These are phyloP conservation scores for Gymnarchus niloticus DNA, from an alignment of 2,113 vertebrate species.

Conservation along the genomic window DNA sequence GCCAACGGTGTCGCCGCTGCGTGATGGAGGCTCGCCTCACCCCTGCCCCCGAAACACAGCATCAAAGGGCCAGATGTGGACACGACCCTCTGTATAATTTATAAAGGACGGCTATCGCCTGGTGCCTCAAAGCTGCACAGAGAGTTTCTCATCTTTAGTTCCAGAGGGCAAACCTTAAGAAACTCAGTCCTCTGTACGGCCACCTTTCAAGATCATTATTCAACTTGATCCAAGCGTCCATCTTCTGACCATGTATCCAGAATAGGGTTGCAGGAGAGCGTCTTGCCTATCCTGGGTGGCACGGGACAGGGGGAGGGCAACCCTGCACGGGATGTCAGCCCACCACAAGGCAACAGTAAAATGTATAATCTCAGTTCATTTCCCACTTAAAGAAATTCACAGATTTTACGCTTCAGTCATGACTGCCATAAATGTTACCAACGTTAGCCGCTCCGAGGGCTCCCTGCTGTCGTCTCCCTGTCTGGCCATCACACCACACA, in stretches of 20 bases:
- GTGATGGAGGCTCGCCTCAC: conserved; percentile 46
- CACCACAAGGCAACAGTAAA: too few species aligned
- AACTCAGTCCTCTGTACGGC: not conserved
- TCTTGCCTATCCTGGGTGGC: not conserved
- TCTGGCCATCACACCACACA: too few species aligned
- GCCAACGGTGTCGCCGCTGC: conserved; percentile 42
- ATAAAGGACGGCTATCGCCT: not conserved
- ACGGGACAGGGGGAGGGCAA: not conserved
- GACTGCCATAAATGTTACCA: too few species aligned
- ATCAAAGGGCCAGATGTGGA: not conserved
- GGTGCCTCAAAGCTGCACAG: not conserved
- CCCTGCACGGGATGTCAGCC: too few species aligned
- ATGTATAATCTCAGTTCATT: too few species aligned
- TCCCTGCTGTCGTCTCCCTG: too few species aligned
- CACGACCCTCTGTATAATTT: conserved; percentile 1
- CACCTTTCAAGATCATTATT: not conserved
- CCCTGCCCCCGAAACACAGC: conserved; percentile 30
- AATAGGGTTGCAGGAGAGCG: not conserved
- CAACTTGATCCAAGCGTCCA: not conserved
- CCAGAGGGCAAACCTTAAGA: not conserved
- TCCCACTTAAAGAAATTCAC: too few species aligned
- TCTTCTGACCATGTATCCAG: not conserved
- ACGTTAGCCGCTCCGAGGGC: too few species aligned
- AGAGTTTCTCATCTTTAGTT: not conserved
- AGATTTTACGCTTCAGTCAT: not conserved